phyloP scores from a whole-genome alignment of 2,888 invertebrate species.

The Volucella inanis region DNA sequence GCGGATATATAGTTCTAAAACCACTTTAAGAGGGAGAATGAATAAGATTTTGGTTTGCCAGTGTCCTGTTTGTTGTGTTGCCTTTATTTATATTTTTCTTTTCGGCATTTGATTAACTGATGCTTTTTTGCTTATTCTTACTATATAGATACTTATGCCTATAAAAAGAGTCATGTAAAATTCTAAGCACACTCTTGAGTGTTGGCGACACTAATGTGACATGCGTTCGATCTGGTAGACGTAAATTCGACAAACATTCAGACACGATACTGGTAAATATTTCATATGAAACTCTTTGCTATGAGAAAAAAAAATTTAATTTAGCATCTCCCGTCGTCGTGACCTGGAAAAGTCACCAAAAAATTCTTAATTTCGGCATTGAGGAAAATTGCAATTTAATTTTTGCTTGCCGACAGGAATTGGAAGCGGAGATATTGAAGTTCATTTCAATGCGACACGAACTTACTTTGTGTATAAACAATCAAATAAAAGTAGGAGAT shows the following conservation, averaged over 20 bases:
- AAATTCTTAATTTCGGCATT: constrained; percentile 6
- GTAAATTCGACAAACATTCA: constrained; percentile 30
- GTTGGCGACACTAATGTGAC: constrained; percentile 23
- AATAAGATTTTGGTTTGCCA: constrained; percentile 9
- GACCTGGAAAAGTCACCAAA: constrained; percentile 1
- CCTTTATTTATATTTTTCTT: neutral
- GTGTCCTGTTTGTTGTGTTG: neutral
- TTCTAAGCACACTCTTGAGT: constrained; percentile 31
- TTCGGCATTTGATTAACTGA: neutral
- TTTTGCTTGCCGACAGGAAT: neutral
- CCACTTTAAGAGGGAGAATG: constrained; percentile 13
- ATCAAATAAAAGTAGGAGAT: constrained; percentile 7
- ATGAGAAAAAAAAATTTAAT: constrained; percentile 17
- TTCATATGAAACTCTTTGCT: neutral
- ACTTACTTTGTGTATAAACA: neutral
- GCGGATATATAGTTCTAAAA: neutral
- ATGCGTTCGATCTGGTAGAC: constrained; percentile 27
- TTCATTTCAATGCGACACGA: neutral
- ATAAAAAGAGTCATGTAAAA: neutral
- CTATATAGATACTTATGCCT: too few relatives aligned
- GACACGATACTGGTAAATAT: constrained; percentile 6
- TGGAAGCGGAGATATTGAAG: neutral
- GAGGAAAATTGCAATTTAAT: constrained; percentile 10
- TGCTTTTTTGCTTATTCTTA: neutral
- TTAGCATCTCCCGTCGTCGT: constrained; percentile 6